phyloP scores from a whole-genome alignment of 2,888 invertebrate genomes.

The Stenolophus ochropezus region DNA sequence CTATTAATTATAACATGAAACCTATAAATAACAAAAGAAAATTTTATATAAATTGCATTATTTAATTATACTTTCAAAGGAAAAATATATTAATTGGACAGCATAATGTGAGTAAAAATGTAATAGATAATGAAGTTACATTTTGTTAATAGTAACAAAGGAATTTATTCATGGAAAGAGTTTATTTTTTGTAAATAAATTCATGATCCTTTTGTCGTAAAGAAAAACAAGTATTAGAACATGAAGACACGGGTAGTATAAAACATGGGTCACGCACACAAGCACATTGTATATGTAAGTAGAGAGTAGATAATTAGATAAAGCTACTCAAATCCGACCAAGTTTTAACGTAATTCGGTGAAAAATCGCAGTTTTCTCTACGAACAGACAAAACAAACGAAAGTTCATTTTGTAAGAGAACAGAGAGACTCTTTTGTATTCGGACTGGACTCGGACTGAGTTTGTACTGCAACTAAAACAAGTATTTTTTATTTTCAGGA shows the following conservation, averaged over 20 bases:
- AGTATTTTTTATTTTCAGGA: conserved; percentile 30
- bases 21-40: too few relatives aligned
- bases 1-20: too few relatives aligned
- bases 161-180: not conserved
- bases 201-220: not conserved
- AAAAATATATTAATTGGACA: too few relatives aligned
- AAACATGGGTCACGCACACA: conserved; percentile 8
- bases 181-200: conserved; percentile 2
- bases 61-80: too few relatives aligned
- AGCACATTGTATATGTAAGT: conserved; percentile 42
- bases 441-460: conserved; percentile 28
- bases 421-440: conserved; percentile 52
- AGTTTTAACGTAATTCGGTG: conserved; percentile 56
- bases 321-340: conserved; percentile 37
- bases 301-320: conserved; percentile 54
- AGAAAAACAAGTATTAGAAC: not conserved
- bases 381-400: conserved; percentile 42
- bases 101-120: too few relatives aligned
- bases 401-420: conserved; percentile 46
- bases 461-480: conserved; percentile 44
- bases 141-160: not conserved
- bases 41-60: too few relatives aligned
- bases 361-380: conserved; percentile 32
- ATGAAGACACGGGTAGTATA: not conserved
- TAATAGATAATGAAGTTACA: too few relatives aligned